A percentile compares a stretch with the other conserved stretches of the same genome.
Evolutionary conservation across 2,888 invertebrate genomes (phyloP).

Genomic region (Cantharis flavilabris): DNA sequence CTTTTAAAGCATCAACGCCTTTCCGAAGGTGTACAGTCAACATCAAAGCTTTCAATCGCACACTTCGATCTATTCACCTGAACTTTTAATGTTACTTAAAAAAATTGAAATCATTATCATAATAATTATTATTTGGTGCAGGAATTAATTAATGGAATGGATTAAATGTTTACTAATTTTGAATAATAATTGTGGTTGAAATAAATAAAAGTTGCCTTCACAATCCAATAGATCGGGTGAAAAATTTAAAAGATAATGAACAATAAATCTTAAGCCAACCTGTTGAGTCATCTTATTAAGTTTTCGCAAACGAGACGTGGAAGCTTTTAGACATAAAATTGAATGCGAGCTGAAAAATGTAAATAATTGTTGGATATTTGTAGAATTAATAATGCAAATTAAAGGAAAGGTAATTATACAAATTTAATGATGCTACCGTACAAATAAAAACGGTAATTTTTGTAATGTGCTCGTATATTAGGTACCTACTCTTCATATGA

Average conservation of each 20-base stretch:
- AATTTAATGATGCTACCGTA: neutral
- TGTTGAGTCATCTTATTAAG: neutral
- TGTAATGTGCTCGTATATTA: neutral
- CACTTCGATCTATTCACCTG: conserved; percentile 19
- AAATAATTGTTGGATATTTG: neutral
- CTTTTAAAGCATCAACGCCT: conserved; percentile 57
- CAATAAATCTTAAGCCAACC: neutral
- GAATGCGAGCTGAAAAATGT: neutral
- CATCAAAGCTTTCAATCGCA: conserved; percentile 22
- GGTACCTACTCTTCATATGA: neutral
- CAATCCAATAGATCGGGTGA: neutral
- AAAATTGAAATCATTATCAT: neutral
- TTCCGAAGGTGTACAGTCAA: conserved; percentile 33
- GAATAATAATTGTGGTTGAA: neutral
- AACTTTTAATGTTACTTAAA: conserved; percentile 31
- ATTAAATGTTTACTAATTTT: neutral
- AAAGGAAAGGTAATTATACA: neutral
- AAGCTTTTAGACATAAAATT: neutral
- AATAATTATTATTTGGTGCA: neutral
- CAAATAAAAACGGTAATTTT: neutral
- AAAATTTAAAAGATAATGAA: neutral
- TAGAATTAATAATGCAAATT: neutral
- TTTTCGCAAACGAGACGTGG: neutral
- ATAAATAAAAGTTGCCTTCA: neutral
- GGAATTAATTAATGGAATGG: neutral